Base-by-base conservation (phyloP, 2,888 invertebrate genomes). In the Folsomia candida region DNA sequence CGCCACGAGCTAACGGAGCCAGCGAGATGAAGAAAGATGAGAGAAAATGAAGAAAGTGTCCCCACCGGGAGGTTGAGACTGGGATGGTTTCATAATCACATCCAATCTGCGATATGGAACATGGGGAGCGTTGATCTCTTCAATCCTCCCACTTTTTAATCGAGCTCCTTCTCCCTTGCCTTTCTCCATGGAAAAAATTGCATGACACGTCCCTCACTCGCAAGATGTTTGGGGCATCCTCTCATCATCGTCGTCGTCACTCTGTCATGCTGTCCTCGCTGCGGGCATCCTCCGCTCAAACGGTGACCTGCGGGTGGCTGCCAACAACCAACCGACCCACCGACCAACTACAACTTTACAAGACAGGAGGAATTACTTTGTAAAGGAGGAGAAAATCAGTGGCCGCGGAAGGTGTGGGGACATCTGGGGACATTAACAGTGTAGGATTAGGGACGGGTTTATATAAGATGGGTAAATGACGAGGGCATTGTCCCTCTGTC, bases 51-150 rank as follows among this genome's bases (percentile, higher is more conserved):
- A 51, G 63, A 64, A 64, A 64, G 63, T 51, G 54, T 54, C 54
- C 54, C 54, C 4, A 37, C 51, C 51, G 54, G 20, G 54, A 6
- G 4, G 4, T 37, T 4, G 37, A 37, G n/a, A n/a, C n/a, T 6
- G 22, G 62, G 62, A 9, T 62, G 62, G 20, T 27, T 62, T 64
- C 63, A 64, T 64, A 29, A 64, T 64, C 20, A 54, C 54, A 54
- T 54, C 54, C 54, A 54, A 54, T 14, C 18, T 47, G 9, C 47
- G 18, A 47, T 9, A 47, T 47, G 18, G 47, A 47, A 18, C 9
- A 9, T 18, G 18, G 18, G 20, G 54, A 22, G 54, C 22, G 6
- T 20, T 20, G 4, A 9, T 11, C 47, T 14, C 37, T 37, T 37
- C 37, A 37, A 37, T 37, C 37, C 14, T 14, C 37, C 14, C 37